A percentile compares a stretch with the other conserved stretches of the same genome.
These are phyloP conservation scores for Thaumetopoea pityocampa DNA, from an alignment of 1,140 invertebrate species.

Conservation along the genomic window DNA sequence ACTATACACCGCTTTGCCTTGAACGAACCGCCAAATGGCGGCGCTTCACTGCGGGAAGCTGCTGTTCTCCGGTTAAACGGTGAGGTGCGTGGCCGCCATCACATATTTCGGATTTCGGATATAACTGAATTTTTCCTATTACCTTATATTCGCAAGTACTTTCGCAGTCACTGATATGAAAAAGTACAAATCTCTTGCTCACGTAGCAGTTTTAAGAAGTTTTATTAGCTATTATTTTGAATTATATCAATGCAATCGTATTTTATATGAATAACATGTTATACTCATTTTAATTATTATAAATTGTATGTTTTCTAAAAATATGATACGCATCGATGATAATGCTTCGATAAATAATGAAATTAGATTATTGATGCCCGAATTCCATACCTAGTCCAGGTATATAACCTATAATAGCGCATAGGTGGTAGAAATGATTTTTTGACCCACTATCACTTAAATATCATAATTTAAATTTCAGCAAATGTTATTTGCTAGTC, in stretches of 20 bases:
- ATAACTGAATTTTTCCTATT: too few species aligned
- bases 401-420: constrained; percentile 50
- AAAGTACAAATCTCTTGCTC: constrained; percentile 73
- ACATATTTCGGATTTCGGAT: too few species aligned
- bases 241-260: constrained; percentile 51
- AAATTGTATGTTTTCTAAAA: constrained; percentile 32
- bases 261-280: constrained; percentile 45
- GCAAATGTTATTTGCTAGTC: constrained; percentile 75
- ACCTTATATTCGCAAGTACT: constrained; percentile 48
- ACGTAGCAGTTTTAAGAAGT: constrained; percentile 59
- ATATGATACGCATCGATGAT: constrained; percentile 20
- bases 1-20: too few species aligned
- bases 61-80: too few species aligned
- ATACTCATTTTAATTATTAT: constrained; percentile 60
- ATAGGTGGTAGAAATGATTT: constrained; percentile 30
- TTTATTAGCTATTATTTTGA: constrained; percentile 45
- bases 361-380: constrained; percentile 31
- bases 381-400: constrained; percentile 57
- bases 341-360: constrained; percentile 28
- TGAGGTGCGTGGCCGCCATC: too few species aligned
- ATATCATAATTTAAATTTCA: constrained; percentile 44
- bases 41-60: too few species aligned
- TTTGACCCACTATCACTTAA: constrained; percentile 69
- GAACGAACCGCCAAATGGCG: too few species aligned
- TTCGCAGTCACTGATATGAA: constrained; percentile 21